Evolutionary conservation across 23 tunicate species (phyloP).

Genomic region (Styela clava): DNA sequence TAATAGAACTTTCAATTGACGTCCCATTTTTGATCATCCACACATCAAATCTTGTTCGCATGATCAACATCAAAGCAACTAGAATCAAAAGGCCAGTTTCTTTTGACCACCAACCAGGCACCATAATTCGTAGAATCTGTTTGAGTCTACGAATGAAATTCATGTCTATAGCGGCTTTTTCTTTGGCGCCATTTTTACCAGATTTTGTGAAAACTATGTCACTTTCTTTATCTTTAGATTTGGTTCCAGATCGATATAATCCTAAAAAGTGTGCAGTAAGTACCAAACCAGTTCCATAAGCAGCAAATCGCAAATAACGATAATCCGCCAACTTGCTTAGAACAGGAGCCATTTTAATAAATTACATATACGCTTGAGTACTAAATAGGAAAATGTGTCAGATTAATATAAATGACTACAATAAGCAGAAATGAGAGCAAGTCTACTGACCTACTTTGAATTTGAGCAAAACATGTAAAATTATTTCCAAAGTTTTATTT

Average conservation of each 20-base stretch:
- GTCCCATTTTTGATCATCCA: constrained; percentile 97
- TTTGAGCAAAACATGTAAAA: no score
- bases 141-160: constrained; percentile 40
- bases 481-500: no score
- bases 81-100: constrained; percentile 57
- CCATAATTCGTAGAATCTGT: constrained; percentile 65
- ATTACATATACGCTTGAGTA: no score
- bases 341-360: constrained; percentile 3
- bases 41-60: constrained; percentile 86
- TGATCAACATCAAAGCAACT: constrained; percentile 64
- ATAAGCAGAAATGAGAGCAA: no score
- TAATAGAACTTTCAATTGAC: constrained; percentile 89
- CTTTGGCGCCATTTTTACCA: constrained; percentile 25
- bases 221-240: background rate
- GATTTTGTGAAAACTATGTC: constrained; percentile 22
- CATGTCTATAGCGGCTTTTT: constrained; percentile 65
- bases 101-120: constrained; percentile 80
- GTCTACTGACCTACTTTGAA: no score
- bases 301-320: constrained; percentile 4
- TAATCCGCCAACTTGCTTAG: constrained; percentile 15
- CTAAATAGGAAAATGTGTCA: no score
- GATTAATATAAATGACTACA: no score
- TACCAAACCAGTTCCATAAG: constrained; percentile 9
- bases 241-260: background rate
- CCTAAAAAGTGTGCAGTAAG: background rate